Base-by-base conservation (phyloP, 2,888 invertebrate genomes). In the Hypolimnas misippus region DNA sequence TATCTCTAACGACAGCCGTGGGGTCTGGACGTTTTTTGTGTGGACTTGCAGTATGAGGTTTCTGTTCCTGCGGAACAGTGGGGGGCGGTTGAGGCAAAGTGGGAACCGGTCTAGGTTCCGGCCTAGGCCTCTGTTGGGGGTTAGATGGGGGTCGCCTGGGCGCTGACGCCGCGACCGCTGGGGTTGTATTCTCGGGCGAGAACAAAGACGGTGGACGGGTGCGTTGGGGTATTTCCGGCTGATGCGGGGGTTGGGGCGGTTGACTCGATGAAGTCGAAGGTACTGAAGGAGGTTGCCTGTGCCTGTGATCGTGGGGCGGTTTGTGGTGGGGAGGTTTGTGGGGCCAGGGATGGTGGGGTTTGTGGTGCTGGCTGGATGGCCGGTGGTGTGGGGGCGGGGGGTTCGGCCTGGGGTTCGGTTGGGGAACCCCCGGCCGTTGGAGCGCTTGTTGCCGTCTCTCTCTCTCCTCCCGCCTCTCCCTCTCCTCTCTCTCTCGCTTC, bases 101-200 rank as follows among this genome's bases (percentile, higher is more conserved):
- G 70, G 56, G 78, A 53, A 65, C 76, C 70, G 17, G 72, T 29
- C 19, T 71, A 58, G 52, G 66, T 57, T 62, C 76, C 10, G 77
- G 75, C 57, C 75, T 76, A 2, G 66, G 81, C 50, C 57, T 79
- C 54, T 67, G 85, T 25, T 19, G 81, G 81, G 5, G 81, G 81
- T 65, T 82, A 80, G 54, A 85, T n/a, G 78, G 86, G 46, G 78
- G 79, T 70, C 78, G 76, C 68, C 73, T 71, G 1, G 83, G 83
- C 0, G 83, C 79, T 0, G 82, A 71, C 0, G 83, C 81, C n/a
- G 93, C 92, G 0, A 89, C 87, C 4, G 82, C 87, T 2, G 94
- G 93, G 0, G 93, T 89, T 0, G 88, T 87, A 65, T 94, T 94
- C 66, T 95, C 95, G 0, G 95, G 95, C 2, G 95, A 95, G 78